Conservation (phyloP, 2,888 invertebrate species). For the Leptinotarsa juncta region DNA sequence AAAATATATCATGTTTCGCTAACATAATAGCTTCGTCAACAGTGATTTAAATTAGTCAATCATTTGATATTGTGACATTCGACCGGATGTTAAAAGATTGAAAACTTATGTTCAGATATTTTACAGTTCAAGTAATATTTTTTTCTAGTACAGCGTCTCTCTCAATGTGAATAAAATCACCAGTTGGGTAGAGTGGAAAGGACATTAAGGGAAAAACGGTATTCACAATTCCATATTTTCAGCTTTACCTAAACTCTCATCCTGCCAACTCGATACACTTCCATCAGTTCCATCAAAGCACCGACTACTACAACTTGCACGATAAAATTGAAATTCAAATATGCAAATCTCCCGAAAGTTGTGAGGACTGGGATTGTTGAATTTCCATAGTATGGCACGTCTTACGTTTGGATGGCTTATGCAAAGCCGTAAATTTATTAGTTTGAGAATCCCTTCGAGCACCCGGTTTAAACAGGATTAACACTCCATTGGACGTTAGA, state of each 20-base stretch:
- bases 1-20: too few species aligned
- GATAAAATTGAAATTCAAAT: constrained; percentile 62
- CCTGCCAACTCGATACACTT: constrained; percentile 13
- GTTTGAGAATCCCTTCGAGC: constrained; percentile 70
- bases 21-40: too few species aligned
- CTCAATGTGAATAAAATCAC: too few species aligned
- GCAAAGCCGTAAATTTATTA: constrained; percentile 72
- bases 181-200: neutral
- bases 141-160: too few species aligned
- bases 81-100: too few species aligned
- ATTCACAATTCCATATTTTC: constrained; percentile 11
- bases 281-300: constrained; percentile 26
- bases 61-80: too few species aligned
- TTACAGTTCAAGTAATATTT: too few species aligned
- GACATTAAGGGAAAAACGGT: neutral
- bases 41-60: too few species aligned
- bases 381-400: constrained; percentile 61
- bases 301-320: constrained; percentile 34
- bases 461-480: constrained; percentile 68
- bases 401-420: constrained; percentile 68
- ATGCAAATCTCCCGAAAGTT: constrained; percentile 61
- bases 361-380: constrained; percentile 58
- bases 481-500: constrained; percentile 67
- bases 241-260: constrained; percentile 9
- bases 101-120: too few species aligned